phyloP scores from a whole-genome alignment of 2,797 vertebrate genomes.

The Stomatorhinus walkeri region DNA sequence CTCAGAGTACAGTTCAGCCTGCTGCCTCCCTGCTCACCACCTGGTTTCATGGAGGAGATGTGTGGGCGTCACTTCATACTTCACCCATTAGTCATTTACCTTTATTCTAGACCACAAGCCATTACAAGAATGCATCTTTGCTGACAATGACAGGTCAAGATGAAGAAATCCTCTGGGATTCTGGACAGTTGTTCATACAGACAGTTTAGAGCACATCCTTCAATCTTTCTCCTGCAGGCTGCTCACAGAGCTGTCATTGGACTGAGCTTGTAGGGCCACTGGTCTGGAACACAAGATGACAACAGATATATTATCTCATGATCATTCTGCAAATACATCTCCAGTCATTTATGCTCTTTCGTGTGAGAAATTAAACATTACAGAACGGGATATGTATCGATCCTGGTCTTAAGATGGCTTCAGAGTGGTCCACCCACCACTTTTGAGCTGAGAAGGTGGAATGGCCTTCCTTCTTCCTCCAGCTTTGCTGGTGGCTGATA shows the following conservation, averaged over 20 bases:
- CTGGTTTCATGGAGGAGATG: neutral
- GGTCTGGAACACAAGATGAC: neutral
- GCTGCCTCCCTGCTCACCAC: neutral
- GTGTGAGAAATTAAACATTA: neutral
- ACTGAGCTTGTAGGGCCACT: neutral
- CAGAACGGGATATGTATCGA: neutral
- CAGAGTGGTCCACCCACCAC: neutral
- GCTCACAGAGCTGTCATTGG: neutral
- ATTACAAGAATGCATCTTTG: neutral
- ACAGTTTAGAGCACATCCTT: neutral
- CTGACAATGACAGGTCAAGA: neutral
- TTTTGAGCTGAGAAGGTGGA: neutral
- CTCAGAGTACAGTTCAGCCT: neutral
- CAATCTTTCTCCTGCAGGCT: neutral
- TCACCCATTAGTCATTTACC: neutral
- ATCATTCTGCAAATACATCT: neutral
- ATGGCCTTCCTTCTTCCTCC: neutral
- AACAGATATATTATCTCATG: neutral
- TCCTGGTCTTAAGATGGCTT: neutral
- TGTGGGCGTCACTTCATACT: neutral
- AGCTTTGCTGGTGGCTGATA: neutral
- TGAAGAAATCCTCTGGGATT: neutral
- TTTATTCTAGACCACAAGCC: neutral
- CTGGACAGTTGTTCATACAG: neutral
- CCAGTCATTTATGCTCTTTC: neutral